Percentiles rank a stretch among this genome's conserved stretches.
Conservation (phyloP, 92 coral and sea anemone species). For the Parazoanthus swiftii region DNA sequence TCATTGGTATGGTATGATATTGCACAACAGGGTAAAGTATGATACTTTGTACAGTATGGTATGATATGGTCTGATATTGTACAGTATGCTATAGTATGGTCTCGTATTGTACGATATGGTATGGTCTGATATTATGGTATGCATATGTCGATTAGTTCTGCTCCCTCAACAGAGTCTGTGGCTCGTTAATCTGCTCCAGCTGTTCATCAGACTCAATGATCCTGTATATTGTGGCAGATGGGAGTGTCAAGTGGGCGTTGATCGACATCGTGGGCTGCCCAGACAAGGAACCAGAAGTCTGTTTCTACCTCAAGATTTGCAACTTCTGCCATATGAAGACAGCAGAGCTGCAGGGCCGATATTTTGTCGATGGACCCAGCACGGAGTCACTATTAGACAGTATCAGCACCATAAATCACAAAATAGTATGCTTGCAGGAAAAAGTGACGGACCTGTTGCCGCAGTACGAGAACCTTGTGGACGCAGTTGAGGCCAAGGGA, state of each 20-base stretch:
- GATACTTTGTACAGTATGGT: too few species aligned
- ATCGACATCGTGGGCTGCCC: constrained; percentile 90
- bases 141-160: not conserved
- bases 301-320: constrained; percentile 80
- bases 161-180: constrained; percentile 74
- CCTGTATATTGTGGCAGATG: constrained; percentile 60
- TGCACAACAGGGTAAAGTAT: too few species aligned
- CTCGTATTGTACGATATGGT: not conserved
- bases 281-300: constrained; percentile 79
- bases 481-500: constrained; percentile 85
- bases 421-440: constrained; percentile 56
- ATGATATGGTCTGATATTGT: too few species aligned
- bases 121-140: not conserved
- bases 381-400: constrained; percentile 65
- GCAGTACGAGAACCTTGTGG: constrained; percentile 84
- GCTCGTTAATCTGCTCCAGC: constrained; percentile 71
- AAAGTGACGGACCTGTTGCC: constrained; percentile 71
- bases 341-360: constrained; percentile 74
- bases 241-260: constrained; percentile 74
- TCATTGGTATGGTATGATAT: too few species aligned
- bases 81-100: too few species aligned
- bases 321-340: constrained; percentile 76
- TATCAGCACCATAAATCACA: constrained; percentile 62
- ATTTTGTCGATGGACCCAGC: constrained; percentile 64
- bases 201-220: constrained; percentile 89